Evolutionary conservation across 2,113 vertebrate species (phyloP).

Genomic region (Orycteropus afer): DNA sequence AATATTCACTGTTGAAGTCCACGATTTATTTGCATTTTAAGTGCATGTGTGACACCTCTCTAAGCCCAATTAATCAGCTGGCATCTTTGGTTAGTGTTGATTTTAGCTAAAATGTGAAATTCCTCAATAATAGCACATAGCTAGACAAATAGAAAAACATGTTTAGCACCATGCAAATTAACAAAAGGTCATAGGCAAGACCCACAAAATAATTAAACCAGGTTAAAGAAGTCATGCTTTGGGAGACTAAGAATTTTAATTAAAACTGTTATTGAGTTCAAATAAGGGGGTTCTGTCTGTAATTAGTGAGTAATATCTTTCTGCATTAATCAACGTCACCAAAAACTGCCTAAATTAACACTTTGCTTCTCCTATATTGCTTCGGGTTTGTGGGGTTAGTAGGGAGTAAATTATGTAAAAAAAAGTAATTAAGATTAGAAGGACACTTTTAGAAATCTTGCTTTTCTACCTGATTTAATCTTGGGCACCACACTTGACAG

Average conservation of each 20-base stretch:
- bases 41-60: constrained; percentile 45
- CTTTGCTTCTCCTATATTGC: constrained; percentile 69
- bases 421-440: constrained; percentile 80
- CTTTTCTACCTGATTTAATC: constrained; percentile 73
- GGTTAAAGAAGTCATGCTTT: constrained; percentile 75
- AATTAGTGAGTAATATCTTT: constrained; percentile 81
- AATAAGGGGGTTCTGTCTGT: constrained; percentile 76
- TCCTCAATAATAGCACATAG: constrained; percentile 56
- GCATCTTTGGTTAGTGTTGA: constrained; percentile 71
- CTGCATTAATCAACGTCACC: constrained; percentile 80
- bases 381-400: constrained; percentile 68
- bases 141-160: constrained; percentile 72
- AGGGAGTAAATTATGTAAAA: constrained; percentile 52
- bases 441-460: constrained; percentile 61
- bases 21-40: constrained; percentile 71
- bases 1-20: constrained; percentile 45
- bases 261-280: constrained; percentile 82
- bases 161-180: constrained; percentile 74
- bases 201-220: constrained; percentile 78
- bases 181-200: constrained; percentile 73
- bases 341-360: constrained; percentile 79
- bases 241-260: constrained; percentile 81
- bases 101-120: constrained; percentile 76
- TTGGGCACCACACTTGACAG: constrained; percentile 57
- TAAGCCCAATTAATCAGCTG: constrained; percentile 72